Evolutionary conservation across 2,797 vertebrate species (phyloP).

Genomic region (Margarornis squamiger): DNA sequence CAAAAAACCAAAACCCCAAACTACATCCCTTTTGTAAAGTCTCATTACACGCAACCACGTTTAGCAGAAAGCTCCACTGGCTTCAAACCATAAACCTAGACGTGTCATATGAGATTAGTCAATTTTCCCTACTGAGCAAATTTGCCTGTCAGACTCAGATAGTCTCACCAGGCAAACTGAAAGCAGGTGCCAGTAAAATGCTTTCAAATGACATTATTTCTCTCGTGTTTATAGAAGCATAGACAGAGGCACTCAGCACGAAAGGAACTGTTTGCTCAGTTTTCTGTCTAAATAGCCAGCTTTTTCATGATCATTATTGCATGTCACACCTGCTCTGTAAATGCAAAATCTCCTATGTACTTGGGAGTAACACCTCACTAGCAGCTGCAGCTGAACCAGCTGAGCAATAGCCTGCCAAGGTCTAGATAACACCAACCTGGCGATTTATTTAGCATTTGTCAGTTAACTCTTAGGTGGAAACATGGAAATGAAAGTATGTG

Average conservation of each 20-base stretch:
- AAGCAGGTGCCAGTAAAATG: neutral
- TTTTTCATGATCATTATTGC: neutral
- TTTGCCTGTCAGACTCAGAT: neutral
- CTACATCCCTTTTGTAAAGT: neutral
- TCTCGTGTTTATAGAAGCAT: neutral
- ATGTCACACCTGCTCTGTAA: neutral
- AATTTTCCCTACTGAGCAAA: neutral
- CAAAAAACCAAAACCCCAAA: neutral
- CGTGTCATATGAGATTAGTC: neutral
- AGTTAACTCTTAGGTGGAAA: neutral
- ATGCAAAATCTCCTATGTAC: neutral
- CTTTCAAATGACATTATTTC: neutral
- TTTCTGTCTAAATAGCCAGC: neutral
- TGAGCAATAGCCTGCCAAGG: neutral
- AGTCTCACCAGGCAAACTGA: neutral
- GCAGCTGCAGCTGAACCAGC: neutral
- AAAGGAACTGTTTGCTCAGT: neutral
- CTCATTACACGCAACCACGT: neutral
- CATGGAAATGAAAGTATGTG: neutral
- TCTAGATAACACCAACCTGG: neutral
- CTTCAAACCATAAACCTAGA: neutral
- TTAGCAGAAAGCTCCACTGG: neutral
- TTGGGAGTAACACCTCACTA: neutral
- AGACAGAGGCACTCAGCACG: neutral
- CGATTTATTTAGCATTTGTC: neutral